Base-by-base conservation (phyloP, 2,797 vertebrate genomes). In the Borostomias antarcticus region DNA sequence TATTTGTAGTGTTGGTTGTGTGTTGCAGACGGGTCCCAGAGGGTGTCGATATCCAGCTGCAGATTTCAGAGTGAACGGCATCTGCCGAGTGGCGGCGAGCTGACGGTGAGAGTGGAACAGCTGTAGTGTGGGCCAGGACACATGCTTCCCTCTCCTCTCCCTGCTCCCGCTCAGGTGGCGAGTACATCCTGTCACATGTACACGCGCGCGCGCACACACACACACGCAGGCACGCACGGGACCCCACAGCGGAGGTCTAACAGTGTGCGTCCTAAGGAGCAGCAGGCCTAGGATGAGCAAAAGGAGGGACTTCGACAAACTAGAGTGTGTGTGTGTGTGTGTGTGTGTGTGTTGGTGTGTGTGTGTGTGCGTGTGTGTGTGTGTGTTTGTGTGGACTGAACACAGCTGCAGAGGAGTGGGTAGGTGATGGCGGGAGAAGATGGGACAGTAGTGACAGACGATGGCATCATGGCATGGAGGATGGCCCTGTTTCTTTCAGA, bases 31-130 rank as follows among this genome's bases (percentile, higher is more conserved):
- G 15, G 40, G 82, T 84, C 77, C 79, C 77, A 71, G 69, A 66
- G 79, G 79, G 75, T 78, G 73, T 67, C 59, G 19, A 64, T 51
- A 72, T 80, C 66, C 79, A 81, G 85, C 83, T 89, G 87, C 84
- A 86, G 79, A 81, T 75, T 82, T 79, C 76, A 74, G 80, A 83
- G 78, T 72, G 79, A 86, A 80, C 78, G 81, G 72, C 85, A 85
- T 85, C 81, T 85, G 83, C 75, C 79, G 28, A 8, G 48, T 7
- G 4, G 0, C 1, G 25, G 23, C 50, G 19, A 25, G 50, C 21
- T 8, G 45, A 19, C 9, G 21, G n/a, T 23, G 48, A 5, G 15
- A 23, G 50, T 21, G 2, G 7, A 11, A 52, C 50, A 52, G 50
- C 50, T 52, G 50, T 11, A 26, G 50, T 23, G 21, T 51, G 48